Conservation (phyloP, 1,140 invertebrate genomes). For the Caenorhabditis remanei region DNA sequence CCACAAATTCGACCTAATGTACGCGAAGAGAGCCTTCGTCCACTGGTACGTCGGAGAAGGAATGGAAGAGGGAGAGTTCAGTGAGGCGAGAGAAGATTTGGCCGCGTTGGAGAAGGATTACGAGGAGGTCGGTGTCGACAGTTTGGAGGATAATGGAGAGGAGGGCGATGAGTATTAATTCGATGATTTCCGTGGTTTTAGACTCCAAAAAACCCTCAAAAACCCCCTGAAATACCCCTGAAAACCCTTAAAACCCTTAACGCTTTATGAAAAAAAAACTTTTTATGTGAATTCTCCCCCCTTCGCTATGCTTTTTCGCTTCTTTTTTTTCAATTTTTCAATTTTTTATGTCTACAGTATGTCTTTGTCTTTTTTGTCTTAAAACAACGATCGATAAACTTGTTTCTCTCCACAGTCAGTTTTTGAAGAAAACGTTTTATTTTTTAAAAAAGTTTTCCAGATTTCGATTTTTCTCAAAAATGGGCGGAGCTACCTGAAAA, state of each 20-base stretch:
- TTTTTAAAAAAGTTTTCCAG: too few relatives aligned
- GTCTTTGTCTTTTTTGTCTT: background rate
- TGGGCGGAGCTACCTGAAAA: too few relatives aligned
- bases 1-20: conserved; percentile 82
- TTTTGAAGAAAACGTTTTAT: too few relatives aligned
- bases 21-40: conserved; percentile 80
- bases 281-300: conserved; percentile 1
- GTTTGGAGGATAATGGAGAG: conserved; percentile 67
- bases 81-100: conserved; percentile 84
- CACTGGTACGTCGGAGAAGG: conserved; percentile 66
- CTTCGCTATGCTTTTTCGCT: background rate
- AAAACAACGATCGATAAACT: conserved; percentile 27
- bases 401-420: background rate
- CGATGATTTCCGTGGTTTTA: background rate
- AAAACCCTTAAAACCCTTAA: background rate
- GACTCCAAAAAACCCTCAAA: background rate
- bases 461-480: too few relatives aligned
- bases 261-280: background rate
- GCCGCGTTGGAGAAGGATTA: conserved; percentile 83
- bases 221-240: background rate
- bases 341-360: background rate
- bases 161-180: conserved; percentile 65
- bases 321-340: background rate
- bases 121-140: conserved; percentile 77
- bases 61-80: conserved; percentile 86